Evolutionary conservation across 35 echinoderm and acorn worm species (phyloP), one percentile per base, ranked within the genome.

Genomic region (Eucidaris tribuloides): DNA sequence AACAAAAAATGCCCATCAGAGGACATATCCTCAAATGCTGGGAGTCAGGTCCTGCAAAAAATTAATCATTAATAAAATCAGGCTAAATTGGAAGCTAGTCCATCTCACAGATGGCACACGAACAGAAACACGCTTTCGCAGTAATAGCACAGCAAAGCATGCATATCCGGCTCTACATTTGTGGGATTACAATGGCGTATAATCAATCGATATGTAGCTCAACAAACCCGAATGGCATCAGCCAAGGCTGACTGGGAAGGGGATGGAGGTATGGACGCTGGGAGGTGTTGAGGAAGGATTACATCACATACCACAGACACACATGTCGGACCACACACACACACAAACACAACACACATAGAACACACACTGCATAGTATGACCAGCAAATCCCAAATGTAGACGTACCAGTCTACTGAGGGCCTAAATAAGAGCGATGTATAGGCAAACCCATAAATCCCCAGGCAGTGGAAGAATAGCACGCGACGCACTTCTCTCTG

Each of bases 121-220:
- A n/a, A n/a, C n/a, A n/a, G n/a, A n/a, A n/a, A n/a, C n/a, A n/a
- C n/a, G n/a, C n/a, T n/a, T n/a, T n/a, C 41, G 68, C 68, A 74
- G 35, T 33, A 32, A 74, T 40, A 74, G 33, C 33, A 33, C 38
- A 33, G 37, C 37, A 35, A n/a, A 25, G 68, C 68, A 74, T 74
- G 68, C 68, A 74, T 74, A 74, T 74, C 68, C 68, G 48, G 68
- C 35, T 74, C 44, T 74, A 74, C 68, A 74, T 74, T 74, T 74
- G 68, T 74, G 44, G 35, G 68, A 42, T 74, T 74, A 33, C 22
- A 42, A 40, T 36, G 38, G n/a, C 44, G 68, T 42, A 74, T 74
- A 74, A 74, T 74, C 68, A 74, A 74, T 74, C 44, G 68, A 40
- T 42, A 42, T 74, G 44, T 74, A 40, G 68, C 68, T 74, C 68